Evolutionary conservation across 2,113 vertebrate genomes (phyloP), one percentile per base, ranked within the genome.

Genomic region (chimpanzee (Pan troglodytes)): DNA sequence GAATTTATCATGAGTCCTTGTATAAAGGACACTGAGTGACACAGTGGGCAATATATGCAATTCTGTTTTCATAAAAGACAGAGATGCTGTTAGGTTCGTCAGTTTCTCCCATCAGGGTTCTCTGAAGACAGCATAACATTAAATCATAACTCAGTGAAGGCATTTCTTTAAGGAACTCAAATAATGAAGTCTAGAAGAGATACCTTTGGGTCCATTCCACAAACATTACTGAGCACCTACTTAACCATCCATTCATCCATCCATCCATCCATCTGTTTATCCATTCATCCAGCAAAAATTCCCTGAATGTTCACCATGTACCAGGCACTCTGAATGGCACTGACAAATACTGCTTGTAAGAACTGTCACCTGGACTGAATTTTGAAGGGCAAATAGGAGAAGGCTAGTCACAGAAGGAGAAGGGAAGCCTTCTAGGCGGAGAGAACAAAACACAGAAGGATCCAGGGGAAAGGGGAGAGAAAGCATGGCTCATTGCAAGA

Each of bases 1-100:
- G 97, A 98, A 97, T 98, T 95, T 98, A 97, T 97, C 96, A 95
- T 97, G 96, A 96, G 96, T 96, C 96, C 95, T 97, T 97, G 92
- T 73, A 94, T 92, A 98, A 97, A 98, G 98, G 96, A 98, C 97
- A 96, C 90, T 85, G 95, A 98, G 90, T 97, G 93, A 97, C 97
- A 98, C 10, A 97, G 96, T 95, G 90, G 97, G 94, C 85, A 92
- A 97, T 98, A 97, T 97, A 98, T 97, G 96, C 92, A 96, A 91
- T 90, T 97, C 84, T 97, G 96, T 90, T 98, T 98, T 96, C 97
- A 93, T 97, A 96, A 94, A 93, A 97, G 96, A 96, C 94, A 98
- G 90, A 96, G 97, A 95, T 90, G 88, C 88, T 75, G 61, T 97
- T 97, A 96, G 73, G 94, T 82, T 96, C 92, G 73, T 97, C 93